Base-by-base conservation (phyloP, 2,797 vertebrate species). In the Anolis apletophallus region DNA sequence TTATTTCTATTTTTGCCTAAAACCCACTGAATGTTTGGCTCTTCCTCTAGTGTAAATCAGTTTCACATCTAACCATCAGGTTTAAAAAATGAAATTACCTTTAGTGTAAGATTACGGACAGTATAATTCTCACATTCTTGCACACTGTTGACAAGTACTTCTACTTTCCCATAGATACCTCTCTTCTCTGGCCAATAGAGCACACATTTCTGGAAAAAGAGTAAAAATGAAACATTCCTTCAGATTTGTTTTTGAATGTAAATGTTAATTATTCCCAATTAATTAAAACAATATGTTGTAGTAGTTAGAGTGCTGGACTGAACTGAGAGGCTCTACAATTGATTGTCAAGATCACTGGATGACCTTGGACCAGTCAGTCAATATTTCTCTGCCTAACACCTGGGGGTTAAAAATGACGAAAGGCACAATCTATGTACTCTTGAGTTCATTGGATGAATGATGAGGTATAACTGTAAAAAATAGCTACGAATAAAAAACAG, bases 161-260 rank as follows among this genome's bases (percentile, higher is more conserved):
- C 98, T 6, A 99, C 97, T 91, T 96, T 98, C 80, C 99, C 98
- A 9, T 99, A 99, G 93, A 99, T 98, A 1, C 99, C 99, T 87
- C 99, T 97, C 92, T 97, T 99, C 93, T 99, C 99, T 3, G 99
- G 98, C 99, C 98, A 99, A 90, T 99, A 99, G 19, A 99, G 96
- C 8, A 99, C 99, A 68, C 99, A 99, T 96, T 99, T 99, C 98
- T 99, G 92, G 76, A 90, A 29, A 23, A 14, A 54, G 54, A 32
- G 46, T 46, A 46, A 46, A 46, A 46, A 46, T 46, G 46, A 46
- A 46, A 46, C 7, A 46, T 46, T 46, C 4, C 88, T 89, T 83
- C 0, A 80, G 76, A 88, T 80, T 80, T 88, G 40, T 84, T 78
- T 85, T 55, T 76, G 69, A 16, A 17, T 84, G 72, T 21, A 67